Percentiles rank a stretch among this genome's conserved stretches.
phyloP scores from a whole-genome alignment of 2,797 vertebrate genomes.

The Girardinus metallicus region DNA sequence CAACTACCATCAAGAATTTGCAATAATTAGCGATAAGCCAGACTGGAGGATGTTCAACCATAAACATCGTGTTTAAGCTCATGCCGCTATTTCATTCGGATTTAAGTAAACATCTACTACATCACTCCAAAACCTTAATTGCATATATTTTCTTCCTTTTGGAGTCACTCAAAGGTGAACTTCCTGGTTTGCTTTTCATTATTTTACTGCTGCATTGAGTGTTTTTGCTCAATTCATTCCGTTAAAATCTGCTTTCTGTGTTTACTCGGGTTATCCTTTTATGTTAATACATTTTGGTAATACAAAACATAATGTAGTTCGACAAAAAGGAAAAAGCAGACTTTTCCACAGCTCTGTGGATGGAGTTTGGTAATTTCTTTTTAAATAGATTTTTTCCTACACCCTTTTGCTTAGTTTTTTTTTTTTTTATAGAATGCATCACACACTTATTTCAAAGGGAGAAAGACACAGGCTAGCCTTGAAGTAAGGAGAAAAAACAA shows the following conservation, averaged over 20 bases:
- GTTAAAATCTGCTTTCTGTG: neutral
- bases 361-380: slow-evolving; percentile 10
- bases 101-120: neutral
- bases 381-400: slow-evolving; percentile 2
- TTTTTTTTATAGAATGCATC: slow-evolving; percentile 36
- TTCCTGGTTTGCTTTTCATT: neutral
- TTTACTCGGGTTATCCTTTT: neutral
- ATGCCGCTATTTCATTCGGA: neutral
- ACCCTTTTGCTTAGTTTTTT: slow-evolving; percentile 22
- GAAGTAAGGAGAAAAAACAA: slow-evolving; percentile 19
- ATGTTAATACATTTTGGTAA: neutral
- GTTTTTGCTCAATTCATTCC: neutral
- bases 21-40: neutral
- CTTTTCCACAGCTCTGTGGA: neutral
- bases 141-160: neutral
- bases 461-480: slow-evolving; percentile 34
- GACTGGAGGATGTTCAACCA: neutral
- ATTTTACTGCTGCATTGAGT: neutral
- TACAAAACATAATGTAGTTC: neutral
- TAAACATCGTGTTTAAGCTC: neutral
- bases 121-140: neutral
- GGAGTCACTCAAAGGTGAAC: neutral
- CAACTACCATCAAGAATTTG: neutral
- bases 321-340: neutral
- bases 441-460: slow-evolving; percentile 46